phyloP scores from a whole-genome alignment of 2,888 invertebrate species.

The Sphinx pinastri region DNA sequence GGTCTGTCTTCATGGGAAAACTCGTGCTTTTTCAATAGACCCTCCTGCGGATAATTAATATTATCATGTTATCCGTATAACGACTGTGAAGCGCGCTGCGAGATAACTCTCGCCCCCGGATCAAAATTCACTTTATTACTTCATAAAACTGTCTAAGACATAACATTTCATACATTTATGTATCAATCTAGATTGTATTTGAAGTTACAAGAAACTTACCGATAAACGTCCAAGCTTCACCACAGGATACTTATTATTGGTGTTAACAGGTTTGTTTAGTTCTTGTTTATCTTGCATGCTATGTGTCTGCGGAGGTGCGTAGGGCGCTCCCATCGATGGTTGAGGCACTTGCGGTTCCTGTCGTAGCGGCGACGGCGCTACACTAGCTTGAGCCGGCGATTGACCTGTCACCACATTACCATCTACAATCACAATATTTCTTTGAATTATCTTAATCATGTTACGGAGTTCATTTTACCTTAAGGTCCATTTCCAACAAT shows the following conservation, averaged over 20 bases:
- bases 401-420: constrained; percentile 80
- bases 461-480: background rate
- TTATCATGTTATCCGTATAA: too few species aligned
- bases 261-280: constrained; percentile 56
- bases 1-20: constrained; percentile 63
- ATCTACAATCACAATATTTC: constrained; percentile 48
- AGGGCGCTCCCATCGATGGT: constrained; percentile 77
- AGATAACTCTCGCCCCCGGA: too few species aligned
- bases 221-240: constrained; percentile 80
- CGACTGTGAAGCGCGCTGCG: too few species aligned
- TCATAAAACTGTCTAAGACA: background rate
- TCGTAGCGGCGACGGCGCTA: constrained; percentile 82
- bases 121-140: too few species aligned
- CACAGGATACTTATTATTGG: constrained; percentile 74
- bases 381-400: constrained; percentile 86
- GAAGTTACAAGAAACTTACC: constrained; percentile 53
- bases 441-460: background rate
- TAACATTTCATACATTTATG: background rate
- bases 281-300: constrained; percentile 68
- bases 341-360: constrained; percentile 81
- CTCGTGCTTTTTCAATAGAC: constrained; percentile 76
- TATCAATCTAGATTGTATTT: too few species aligned
- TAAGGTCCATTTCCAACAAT: too few species aligned
- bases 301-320: constrained; percentile 55
- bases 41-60: constrained; percentile 60